Evolutionary conservation across 2,797 vertebrate genomes (phyloP), one percentile per base, ranked within the genome.

Genomic region (Aeoliscus strigatus): DNA sequence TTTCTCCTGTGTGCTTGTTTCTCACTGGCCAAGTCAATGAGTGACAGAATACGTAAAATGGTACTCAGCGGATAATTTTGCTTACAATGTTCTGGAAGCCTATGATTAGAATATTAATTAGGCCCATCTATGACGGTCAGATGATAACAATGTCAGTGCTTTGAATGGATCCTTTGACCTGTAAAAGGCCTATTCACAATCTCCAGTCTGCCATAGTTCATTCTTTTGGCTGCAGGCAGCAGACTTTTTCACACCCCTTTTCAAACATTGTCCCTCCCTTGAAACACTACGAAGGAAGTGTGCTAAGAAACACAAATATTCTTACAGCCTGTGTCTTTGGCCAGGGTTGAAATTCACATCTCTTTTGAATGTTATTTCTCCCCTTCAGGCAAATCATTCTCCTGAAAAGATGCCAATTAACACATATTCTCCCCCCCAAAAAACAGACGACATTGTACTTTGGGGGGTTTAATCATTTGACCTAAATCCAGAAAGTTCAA

Each of bases 61-160:
- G 62, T 61, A 65, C 88, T 85, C 81, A 82, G 82, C 76, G 78
- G 81, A 90, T 89, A 81, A 91, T 93, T 93, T 90, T 83, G 80
- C 91, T 89, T 91, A 90, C 90, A 93, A 91, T 85, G 80, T 80
- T 82, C 70, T 39, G 37, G 49, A 62, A 63, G 91, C 86, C 90
- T 95, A 93, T 93, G 93, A 93, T 89, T 87, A 90, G 94, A 96
- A 97, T 97, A 95, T 95, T 92, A 98, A 97, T 94, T 93, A 96
- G 92, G 87, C 72, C 87, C 90, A 91, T 95, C 91, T 91, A 92
- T 94, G 93, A 93, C 87, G 86, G 84, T 89, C 49, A 82, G 86
- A 93, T 91, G 94, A 93, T 93, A 93, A 94, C 91, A 93, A 90
- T 92, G 93, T 92, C 89, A 87, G 75, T 45, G 68, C 71, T 77